Conservation (phyloP, 2,888 invertebrate genomes). For the Scaptomyza tumidula region DNA sequence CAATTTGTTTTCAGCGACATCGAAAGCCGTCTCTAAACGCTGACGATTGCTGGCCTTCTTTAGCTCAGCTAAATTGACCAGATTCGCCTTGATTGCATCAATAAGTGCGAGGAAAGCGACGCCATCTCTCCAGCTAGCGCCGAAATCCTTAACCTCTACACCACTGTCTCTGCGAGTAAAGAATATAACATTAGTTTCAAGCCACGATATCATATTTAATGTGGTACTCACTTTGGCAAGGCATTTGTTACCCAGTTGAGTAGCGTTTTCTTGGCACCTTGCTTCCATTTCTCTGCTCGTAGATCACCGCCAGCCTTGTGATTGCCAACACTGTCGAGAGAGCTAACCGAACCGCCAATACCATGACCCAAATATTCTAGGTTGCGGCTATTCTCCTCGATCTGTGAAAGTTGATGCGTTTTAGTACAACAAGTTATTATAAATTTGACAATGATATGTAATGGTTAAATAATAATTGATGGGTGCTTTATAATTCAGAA, state of each 20-base stretch:
- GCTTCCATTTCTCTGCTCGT: conserved; percentile 90
- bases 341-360: conserved; percentile 91
- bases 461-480: conserved; percentile 46
- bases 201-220: too few relatives aligned
- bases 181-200: background rate
- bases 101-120: conserved; percentile 97
- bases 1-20: conserved; percentile 94
- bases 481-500: conserved; percentile 51
- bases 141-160: conserved; percentile 96
- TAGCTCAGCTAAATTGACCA: conserved; percentile 94
- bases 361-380: conserved; percentile 93
- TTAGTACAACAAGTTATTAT: conserved; percentile 5
- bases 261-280: conserved; percentile 95
- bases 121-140: conserved; percentile 98
- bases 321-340: conserved; percentile 90
- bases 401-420: conserved; percentile 86
- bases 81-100: conserved; percentile 96
- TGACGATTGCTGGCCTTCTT: conserved; percentile 91
- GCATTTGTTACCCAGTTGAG: conserved; percentile 97
- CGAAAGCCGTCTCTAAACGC: conserved; percentile 96
- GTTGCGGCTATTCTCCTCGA: conserved; percentile 96
- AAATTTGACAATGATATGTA: background rate
- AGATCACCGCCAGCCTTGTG: conserved; percentile 85
- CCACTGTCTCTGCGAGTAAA: conserved; percentile 89
- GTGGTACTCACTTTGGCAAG: conserved; percentile 89